Conservation (phyloP, 92 coral and sea anemone genomes). For the Palythoa grandiflora region DNA sequence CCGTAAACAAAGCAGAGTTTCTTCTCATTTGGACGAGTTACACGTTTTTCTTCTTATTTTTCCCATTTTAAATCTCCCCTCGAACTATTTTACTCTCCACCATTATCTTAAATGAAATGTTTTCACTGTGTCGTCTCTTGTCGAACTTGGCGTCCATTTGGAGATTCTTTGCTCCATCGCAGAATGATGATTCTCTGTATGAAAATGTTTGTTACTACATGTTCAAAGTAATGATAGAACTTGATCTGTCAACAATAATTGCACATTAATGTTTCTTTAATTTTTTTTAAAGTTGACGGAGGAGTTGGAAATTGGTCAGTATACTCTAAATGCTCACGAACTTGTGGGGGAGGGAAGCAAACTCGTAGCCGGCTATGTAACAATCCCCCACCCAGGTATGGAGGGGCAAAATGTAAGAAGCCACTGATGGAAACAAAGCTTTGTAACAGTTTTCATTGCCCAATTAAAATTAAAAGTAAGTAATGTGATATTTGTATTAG, state of each 20-base stretch:
- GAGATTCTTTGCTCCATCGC: too few species aligned
- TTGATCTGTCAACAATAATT: too few species aligned
- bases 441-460: slow-evolving; percentile 63
- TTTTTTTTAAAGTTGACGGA: slow-evolving; percentile 13
- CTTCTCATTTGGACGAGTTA: not conserved
- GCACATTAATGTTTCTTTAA: not conserved
- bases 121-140: too few species aligned
- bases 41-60: too few species aligned
- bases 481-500: not conserved
- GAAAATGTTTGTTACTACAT: too few species aligned
- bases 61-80: too few species aligned
- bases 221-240: too few species aligned
- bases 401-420: slow-evolving; percentile 64
- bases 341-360: slow-evolving; percentile 73
- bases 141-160: too few species aligned
- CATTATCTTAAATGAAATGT: too few species aligned
- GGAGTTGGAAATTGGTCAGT: slow-evolving; percentile 41
- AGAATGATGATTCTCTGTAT: too few species aligned
- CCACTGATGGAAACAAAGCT: slow-evolving; percentile 61
- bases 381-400: slow-evolving; percentile 64
- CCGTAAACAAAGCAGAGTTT: not conserved
- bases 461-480: slow-evolving; percentile 52
- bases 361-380: slow-evolving; percentile 71
- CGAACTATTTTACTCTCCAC: too few species aligned
- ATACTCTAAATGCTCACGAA: slow-evolving; percentile 63